These are phyloP conservation scores for Amphiprion percula DNA, from an alignment of 2,113 vertebrate genomes.

Conservation along the genomic window DNA sequence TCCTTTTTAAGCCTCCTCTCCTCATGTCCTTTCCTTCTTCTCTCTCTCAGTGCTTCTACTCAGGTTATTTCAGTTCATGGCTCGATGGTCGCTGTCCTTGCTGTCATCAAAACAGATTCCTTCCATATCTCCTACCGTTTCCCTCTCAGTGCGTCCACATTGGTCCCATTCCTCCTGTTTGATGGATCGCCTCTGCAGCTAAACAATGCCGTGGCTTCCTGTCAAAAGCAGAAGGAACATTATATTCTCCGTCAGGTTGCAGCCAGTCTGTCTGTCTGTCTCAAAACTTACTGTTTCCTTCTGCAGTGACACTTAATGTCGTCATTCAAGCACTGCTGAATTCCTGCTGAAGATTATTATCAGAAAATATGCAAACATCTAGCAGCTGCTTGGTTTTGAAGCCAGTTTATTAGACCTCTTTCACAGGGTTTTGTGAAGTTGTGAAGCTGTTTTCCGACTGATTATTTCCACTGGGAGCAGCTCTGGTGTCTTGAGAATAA, in stretches of 20 bases:
- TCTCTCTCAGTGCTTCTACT: too few relatives aligned
- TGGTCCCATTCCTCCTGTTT: slow-evolving; percentile 34
- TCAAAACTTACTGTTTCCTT: not conserved
- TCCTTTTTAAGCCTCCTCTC: not conserved
- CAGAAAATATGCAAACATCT: not conserved
- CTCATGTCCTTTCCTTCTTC: not conserved
- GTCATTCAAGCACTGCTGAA: not conserved
- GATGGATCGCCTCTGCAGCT: slow-evolving; percentile 45
- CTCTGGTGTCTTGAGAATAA: not conserved
- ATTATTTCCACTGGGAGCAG: slow-evolving; percentile 16
- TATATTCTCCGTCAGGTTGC: not conserved
- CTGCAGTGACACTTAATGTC: not conserved
- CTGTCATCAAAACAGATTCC: slow-evolving; percentile 61
- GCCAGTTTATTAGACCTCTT: slow-evolving; percentile 32
- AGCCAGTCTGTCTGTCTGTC: slow-evolving; percentile 5
- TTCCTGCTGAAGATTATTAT: not conserved
- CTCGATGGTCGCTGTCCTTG: slow-evolving; percentile 40
- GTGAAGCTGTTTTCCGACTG: not conserved
- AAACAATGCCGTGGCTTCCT: slow-evolving; percentile 63
- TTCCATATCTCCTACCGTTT: slow-evolving; percentile 64
- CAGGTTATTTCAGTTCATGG: slow-evolving; percentile 58
- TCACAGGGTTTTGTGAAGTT: not conserved
- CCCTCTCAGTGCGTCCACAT: slow-evolving; percentile 17
- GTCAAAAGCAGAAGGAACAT: slow-evolving; percentile 44
- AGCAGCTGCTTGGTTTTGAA: slow-evolving; percentile 4